Evolutionary conservation across 2,113 vertebrate genomes (phyloP).

Genomic region (Saimiri boliviensis): DNA sequence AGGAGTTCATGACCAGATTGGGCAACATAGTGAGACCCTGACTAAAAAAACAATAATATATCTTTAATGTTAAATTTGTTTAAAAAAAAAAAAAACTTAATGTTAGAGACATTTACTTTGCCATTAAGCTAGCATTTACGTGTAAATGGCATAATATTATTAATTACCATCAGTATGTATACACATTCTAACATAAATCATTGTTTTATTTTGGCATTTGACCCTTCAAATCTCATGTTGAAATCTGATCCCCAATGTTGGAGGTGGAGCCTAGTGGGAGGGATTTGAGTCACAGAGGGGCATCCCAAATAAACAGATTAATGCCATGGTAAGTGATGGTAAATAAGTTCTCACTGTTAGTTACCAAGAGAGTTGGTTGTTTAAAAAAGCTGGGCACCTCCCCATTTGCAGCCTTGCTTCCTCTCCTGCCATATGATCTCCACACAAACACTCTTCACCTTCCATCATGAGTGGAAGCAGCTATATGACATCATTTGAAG

Average conservation of each 20-base stretch:
- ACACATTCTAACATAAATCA: not conserved
- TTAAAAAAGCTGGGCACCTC: not conserved
- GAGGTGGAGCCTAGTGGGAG: not conserved
- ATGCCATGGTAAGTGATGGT: not conserved
- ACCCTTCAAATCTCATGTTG: not conserved
- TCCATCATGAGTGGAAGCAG: not conserved
- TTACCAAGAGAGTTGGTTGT: not conserved
- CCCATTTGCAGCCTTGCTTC: not conserved
- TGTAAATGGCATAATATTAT: constrained; percentile 26
- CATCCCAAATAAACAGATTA: not conserved
- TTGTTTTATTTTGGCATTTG: not conserved
- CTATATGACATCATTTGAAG: not conserved
- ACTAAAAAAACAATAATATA: not conserved
- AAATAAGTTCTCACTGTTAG: not conserved
- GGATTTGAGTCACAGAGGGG: not conserved
- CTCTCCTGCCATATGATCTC: not conserved
- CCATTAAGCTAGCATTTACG: not conserved
- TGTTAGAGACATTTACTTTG: not conserved
- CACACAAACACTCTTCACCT: not conserved
- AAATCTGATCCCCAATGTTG: not conserved
- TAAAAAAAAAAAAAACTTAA: not conserved
- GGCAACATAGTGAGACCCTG: too few species aligned
- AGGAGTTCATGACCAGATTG: too few species aligned
- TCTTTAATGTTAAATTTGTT: constrained; percentile 17
- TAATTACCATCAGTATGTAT: not conserved